Evolutionary conservation across 64 coral and sea anemone species (phyloP), one percentile per base, ranked within the genome.

Genomic region (Anthopleura sola): DNA sequence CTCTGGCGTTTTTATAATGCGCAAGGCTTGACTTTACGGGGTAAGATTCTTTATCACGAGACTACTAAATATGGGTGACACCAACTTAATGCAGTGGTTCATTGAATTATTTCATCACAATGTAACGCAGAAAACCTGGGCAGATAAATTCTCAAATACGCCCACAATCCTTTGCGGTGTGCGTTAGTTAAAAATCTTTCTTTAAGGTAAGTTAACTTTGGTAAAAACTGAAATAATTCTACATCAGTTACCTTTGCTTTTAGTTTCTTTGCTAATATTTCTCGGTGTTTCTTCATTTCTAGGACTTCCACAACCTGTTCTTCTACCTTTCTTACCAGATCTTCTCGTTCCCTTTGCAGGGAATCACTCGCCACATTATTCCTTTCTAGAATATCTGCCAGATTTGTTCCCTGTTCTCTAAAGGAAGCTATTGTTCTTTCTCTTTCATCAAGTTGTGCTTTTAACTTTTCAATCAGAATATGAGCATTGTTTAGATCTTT

Each of bases 341-440:
- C 88, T 40, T 99, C 86, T 82, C 93, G 85, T 47, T 99, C 97
- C 1, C 90, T 83, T 23, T 92, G 93, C 24, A 99, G 84, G 1
- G 97, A 95, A 13, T 99, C 90, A 12, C 97, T 90, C 24, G 88
- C 88, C 46, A 89, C 86, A 19, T 87, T 91, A 53, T 99, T 99
- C 47, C 86, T 86, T 37, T 92, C 87, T 23, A 99, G 56, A 85
- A 99, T 92, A 71, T 92, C 90, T 6, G 93, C 97, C 26, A 99
- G 86, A 29, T 89, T 89, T 6, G 84, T 85, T 19, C 87, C 97
- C 36, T 99, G 97, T 34, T 92, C 87, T 51, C 93, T 82, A 46
- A 95, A 99, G 39, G 49, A 89, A 47, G 87, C 87, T 83, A 99
- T 87, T 8, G 90, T 92, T 54, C 85, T 94, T 75, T 99, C 97